These are phyloP conservation scores for Ceyx melanurus DNA, from an alignment of 2,113 vertebrate genomes.

Conservation along the genomic window DNA sequence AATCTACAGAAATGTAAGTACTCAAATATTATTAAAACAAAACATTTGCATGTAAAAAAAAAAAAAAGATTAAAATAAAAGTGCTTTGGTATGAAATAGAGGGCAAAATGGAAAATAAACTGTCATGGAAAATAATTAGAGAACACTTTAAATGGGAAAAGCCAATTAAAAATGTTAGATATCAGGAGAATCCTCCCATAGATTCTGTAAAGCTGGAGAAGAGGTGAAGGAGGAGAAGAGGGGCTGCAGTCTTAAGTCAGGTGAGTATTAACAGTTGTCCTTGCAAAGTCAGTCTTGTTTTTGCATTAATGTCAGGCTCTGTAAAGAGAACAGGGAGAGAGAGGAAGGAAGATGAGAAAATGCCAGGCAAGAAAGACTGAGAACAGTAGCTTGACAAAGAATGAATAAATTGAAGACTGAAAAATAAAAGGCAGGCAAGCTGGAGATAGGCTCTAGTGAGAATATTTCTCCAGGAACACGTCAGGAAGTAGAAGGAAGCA, in stretches of 20 bases:
- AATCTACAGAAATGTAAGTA: background rate
- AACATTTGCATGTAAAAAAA: background rate
- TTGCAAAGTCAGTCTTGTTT: background rate
- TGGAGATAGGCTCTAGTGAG: background rate
- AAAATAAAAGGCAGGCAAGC: background rate
- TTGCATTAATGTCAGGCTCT: background rate
- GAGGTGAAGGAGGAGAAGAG: background rate
- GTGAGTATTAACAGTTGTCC: background rate
- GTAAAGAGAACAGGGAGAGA: background rate
- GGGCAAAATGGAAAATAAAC: background rate
- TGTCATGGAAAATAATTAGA: background rate
- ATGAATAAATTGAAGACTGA: background rate
- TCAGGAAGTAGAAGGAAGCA: background rate
- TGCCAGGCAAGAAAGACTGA: background rate
- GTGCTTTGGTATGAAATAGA: background rate
- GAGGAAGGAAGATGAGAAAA: background rate
- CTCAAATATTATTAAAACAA: background rate
- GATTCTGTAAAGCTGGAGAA: background rate
- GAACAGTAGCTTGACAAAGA: background rate
- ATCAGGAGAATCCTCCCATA: background rate
- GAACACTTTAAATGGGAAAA: background rate
- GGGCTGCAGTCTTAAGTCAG: background rate
- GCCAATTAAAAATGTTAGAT: background rate
- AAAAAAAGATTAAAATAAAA: background rate
- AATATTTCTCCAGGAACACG: background rate